Percentiles rank a stretch among this genome's conserved stretches.
Conservation (phyloP, 2,113 vertebrate genomes). For the Ictalurus furcatus region DNA sequence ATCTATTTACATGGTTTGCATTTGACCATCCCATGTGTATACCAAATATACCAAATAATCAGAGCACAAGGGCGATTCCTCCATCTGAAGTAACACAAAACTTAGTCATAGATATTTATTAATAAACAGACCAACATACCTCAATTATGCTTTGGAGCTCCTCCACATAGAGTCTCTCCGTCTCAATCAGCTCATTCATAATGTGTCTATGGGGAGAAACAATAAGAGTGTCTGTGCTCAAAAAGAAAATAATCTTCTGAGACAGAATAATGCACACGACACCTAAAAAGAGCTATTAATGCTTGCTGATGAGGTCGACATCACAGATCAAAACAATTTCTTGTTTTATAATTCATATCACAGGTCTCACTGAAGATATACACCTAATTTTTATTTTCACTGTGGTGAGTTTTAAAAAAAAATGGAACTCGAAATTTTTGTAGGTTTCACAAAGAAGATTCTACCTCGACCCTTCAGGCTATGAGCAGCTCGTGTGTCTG, state of each 20-base stretch:
- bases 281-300: not conserved
- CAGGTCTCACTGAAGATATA: not conserved
- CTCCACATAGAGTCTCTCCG: conserved; percentile 90
- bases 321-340: not conserved
- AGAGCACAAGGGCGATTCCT: not conserved
- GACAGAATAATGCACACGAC: not conserved
- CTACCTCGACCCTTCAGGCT: not conserved
- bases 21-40: not conserved
- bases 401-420: not conserved
- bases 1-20: not conserved
- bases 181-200: conserved; percentile 91
- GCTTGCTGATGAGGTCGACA: not conserved
- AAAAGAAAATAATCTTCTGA: too few species aligned
- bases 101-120: not conserved
- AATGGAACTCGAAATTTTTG: not conserved
- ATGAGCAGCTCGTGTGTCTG: not conserved
- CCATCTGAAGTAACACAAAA: not conserved
- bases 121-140: conserved; percentile 69
- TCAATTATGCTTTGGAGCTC: conserved; percentile 94
- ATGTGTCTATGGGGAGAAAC: conserved; percentile 77
- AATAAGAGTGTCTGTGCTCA: not conserved
- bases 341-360: not conserved
- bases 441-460: not conserved
- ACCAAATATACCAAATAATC: not conserved
- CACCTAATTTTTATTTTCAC: not conserved